phyloP scores from a whole-genome alignment of 2,113 vertebrate species.

The Periophthalmodon schlosseri region DNA sequence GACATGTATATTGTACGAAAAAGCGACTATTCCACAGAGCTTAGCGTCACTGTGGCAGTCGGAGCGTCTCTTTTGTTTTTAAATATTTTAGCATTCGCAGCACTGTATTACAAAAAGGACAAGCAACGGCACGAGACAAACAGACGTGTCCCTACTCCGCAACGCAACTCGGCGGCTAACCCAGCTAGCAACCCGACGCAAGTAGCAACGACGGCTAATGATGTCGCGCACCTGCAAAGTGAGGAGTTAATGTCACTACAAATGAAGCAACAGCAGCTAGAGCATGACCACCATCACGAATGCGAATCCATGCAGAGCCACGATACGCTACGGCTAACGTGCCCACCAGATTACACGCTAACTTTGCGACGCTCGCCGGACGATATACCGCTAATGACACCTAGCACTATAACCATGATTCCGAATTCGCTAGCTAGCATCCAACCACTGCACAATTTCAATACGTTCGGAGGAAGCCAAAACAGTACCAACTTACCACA shows the following conservation, averaged over 20 bases:
- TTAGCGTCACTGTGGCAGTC: constrained; percentile 95
- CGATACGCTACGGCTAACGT: constrained; percentile 85
- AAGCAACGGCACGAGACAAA: constrained; percentile 91
- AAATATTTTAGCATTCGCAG: constrained; percentile 95
- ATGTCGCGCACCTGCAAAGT: constrained; percentile 86
- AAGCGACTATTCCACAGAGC: constrained; percentile 91
- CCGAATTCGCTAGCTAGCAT: constrained; percentile 90
- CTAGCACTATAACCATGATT: constrained; percentile 95
- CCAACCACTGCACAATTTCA: constrained; percentile 94
- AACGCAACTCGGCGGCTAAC: constrained; percentile 67
- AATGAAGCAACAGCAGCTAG: constrained; percentile 88
- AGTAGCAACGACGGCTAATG: constrained; percentile 67
- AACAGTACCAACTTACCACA: constrained; percentile 95
- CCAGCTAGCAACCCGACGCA: constrained; percentile 29
- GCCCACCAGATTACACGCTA: constrained; percentile 77
- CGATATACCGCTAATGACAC: constrained; percentile 77
- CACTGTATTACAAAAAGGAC: constrained; percentile 96
- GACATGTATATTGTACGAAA: constrained; percentile 93
- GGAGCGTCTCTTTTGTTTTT: constrained; percentile 93
- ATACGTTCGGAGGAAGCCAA: constrained; percentile 88
- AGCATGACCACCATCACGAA: constrained; percentile 86
- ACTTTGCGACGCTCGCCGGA: constrained; percentile 70
- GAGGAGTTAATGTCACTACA: constrained; percentile 94
- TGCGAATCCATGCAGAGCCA: constrained; percentile 85
- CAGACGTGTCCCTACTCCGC: constrained; percentile 84